Percentiles rank a stretch among this genome's conserved stretches.
phyloP scores from a whole-genome alignment of 2,113 vertebrate species.

The Lethenteron reissneri region DNA sequence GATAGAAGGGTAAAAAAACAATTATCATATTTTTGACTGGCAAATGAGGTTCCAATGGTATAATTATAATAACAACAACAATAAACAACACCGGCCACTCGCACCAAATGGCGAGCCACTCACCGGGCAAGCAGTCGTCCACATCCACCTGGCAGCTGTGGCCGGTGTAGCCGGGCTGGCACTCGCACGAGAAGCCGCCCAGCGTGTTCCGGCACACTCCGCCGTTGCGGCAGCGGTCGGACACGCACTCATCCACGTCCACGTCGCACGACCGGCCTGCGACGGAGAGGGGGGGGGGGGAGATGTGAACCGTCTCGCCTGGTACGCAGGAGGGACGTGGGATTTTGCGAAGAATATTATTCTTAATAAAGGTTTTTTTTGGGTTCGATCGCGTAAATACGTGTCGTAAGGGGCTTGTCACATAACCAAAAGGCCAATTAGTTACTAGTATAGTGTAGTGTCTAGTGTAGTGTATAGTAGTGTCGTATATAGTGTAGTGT shows the following conservation, averaged over 20 bases:
- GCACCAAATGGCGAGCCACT: not conserved
- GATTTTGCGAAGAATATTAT: no score
- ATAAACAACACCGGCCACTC: not conserved
- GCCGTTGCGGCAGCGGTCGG: slow-evolving; percentile 11
- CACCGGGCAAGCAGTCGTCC: slow-evolving; percentile 18
- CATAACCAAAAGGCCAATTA: no score
- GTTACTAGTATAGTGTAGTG: no score
- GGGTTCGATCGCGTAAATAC: no score
- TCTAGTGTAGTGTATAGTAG: no score
- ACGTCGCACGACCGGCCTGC: slow-evolving; percentile 6
- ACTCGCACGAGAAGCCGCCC: slow-evolving; percentile 18
- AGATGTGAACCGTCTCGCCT: slow-evolving; percentile 11
- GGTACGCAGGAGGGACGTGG: not conserved
- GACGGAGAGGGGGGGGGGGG: not conserved
- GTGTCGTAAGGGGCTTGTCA: no score
- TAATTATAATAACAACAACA: not conserved
- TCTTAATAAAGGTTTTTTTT: no score
- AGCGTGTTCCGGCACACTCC: slow-evolving; percentile 9
- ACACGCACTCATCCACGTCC: slow-evolving; percentile 11
- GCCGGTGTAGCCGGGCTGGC: slow-evolving; percentile 23
- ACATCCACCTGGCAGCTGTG: slow-evolving; percentile 21
- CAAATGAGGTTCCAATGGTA: not conserved
- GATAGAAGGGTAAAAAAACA: no score
- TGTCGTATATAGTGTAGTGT: no score
- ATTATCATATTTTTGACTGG: no score